Conservation (phyloP, 2,888 invertebrate species). For the Temnothorax rugatulus region DNA sequence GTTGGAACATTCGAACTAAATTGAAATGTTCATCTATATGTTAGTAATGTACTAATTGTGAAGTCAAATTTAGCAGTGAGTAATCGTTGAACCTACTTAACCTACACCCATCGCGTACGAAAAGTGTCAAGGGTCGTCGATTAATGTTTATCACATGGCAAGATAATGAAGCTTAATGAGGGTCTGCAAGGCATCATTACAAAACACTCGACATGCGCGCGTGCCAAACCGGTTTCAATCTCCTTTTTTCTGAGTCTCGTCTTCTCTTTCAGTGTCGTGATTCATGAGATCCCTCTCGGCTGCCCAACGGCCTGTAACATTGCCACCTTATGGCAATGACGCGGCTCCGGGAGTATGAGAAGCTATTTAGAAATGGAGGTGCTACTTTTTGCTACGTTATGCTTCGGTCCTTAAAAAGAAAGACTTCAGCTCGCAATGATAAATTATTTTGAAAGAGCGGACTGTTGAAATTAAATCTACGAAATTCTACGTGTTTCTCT, state of each 20-base stretch:
- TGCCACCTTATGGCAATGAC: slow-evolving; percentile 81
- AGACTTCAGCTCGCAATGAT: neutral
- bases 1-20: neutral
- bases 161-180: slow-evolving; percentile 75
- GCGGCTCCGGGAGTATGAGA: slow-evolving; percentile 70
- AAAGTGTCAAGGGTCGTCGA: slow-evolving; percentile 54
- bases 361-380: slow-evolving; percentile 72
- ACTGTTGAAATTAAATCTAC: neutral
- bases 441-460: slow-evolving; percentile 27
- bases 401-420: slow-evolving; percentile 45
- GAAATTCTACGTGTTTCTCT: neutral
- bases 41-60: neutral
- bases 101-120: neutral
- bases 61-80: slow-evolving; percentile 28
- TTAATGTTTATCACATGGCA: slow-evolving; percentile 65
- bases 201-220: slow-evolving; percentile 68
- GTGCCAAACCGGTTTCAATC: slow-evolving; percentile 79
- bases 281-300: slow-evolving; percentile 81
- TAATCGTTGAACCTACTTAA: slow-evolving; percentile 29
- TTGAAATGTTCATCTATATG: neutral
- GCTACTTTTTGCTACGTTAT: slow-evolving; percentile 58
- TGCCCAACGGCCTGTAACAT: slow-evolving; percentile 85
- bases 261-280: slow-evolving; percentile 76
- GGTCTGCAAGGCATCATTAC: slow-evolving; percentile 68
- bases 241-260: slow-evolving; percentile 66